phyloP scores from a whole-genome alignment of 2,797 vertebrate species.

The Sebastes nivosus region DNA sequence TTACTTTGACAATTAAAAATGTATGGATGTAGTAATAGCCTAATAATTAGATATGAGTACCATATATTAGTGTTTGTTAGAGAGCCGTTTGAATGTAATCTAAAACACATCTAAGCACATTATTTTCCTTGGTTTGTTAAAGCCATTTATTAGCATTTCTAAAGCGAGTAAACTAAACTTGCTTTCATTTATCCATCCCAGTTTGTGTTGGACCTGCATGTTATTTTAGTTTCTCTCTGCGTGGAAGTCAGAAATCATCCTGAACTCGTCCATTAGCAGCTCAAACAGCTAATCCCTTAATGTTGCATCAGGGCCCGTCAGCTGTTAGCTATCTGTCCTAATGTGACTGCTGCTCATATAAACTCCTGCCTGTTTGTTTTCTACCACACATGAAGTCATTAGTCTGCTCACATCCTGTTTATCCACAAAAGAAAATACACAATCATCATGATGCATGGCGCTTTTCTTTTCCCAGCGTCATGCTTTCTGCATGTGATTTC shows the following conservation, averaged over 20 bases:
- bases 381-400: neutral
- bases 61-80: too few relatives aligned
- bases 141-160: neutral
- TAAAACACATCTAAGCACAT: too few relatives aligned
- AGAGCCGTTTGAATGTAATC: too few relatives aligned
- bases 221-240: neutral
- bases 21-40: too few relatives aligned
- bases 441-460: neutral
- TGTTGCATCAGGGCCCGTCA: neutral
- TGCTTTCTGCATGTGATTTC: neutral
- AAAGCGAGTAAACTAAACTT: neutral
- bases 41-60: too few relatives aligned
- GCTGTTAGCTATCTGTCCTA: constrained; percentile 5
- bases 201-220: neutral
- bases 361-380: constrained; percentile 1
- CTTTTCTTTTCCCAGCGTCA: neutral
- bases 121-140: too few relatives aligned
- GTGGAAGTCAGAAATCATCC: neutral
- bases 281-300: constrained; percentile 29
- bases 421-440: neutral
- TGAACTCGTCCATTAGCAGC: constrained; percentile 16
- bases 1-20: too few relatives aligned
- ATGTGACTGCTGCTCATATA: neutral
- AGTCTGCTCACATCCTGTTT: constrained; percentile 42
- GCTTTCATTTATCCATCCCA: neutral